Base-by-base conservation (phyloP, 1,140 invertebrate species). In the Hylaeus volcanicus region DNA sequence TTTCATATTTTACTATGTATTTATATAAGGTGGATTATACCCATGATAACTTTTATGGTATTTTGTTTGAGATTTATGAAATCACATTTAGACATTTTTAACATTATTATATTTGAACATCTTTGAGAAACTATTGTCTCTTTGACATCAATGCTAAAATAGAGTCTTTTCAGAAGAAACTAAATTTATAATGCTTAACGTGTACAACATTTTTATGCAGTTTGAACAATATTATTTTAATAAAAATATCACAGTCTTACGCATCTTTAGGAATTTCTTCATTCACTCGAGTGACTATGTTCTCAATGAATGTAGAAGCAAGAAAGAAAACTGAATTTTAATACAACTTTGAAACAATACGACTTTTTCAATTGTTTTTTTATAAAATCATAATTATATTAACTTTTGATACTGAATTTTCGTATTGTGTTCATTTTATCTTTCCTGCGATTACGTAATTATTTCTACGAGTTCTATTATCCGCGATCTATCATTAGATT, bases 241-340 rank as follows among this genome's bases (percentile, higher is more conserved):
- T 48, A 53, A 39, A 79, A 39, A 14, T 73, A 51, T 79, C 70
- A 79, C 77, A 79, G 76, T 68, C 76, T 56, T 72, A 39, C 5
- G 39, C 26, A 73, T 72, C 48, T 37, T 39, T 4, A 51, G 15
- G 37, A 61, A 60, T 51, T 26, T 11, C 1, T 43, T 48, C 2
- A 4, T 55, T 8, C 26, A 45, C 2, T n/a, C 45, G 11, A 12
- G 11, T 51, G 69, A 71, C 55, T 53, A 26, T 77, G 43, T 63
- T 63, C 2, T 8, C 14, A 60, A 15, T 14, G n/a, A 51, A 66
- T 9, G 53, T 43, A 55, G 11, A 45, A 15, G 14, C 1, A 14
- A 43, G 6, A 12, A 69, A 64, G 14, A 64, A 41, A 53, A 55
- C n/a, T n/a, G 4, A 26, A 48, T 26, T 15, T 4, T 61, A 12